Evolutionary conservation across 2,888 invertebrate genomes (phyloP).

Genomic region (Eubasilissa splendida): DNA sequence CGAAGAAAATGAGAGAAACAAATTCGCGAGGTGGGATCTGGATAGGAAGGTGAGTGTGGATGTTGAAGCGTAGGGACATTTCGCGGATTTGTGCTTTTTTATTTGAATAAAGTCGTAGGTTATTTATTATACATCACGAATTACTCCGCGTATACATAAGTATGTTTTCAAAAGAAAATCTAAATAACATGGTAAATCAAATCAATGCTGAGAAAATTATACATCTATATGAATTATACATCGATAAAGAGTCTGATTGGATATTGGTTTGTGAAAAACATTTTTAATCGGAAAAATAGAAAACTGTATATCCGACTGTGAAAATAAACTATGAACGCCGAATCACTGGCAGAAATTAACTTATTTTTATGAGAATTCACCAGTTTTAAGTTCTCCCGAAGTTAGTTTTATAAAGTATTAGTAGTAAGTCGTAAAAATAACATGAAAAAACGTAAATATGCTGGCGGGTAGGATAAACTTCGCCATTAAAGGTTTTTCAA

Average conservation of each 20-base stretch:
- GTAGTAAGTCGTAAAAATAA: conserved; percentile 13
- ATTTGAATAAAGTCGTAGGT: conserved; percentile 6
- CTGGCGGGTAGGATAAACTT: conserved; percentile 10
- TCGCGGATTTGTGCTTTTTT: conserved; percentile 17
- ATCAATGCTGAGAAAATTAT: no score
- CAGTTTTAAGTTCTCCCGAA: conserved; percentile 1
- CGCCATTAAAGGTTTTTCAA: neutral
- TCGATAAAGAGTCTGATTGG: no score
- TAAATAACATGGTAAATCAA: no score
- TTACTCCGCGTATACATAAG: no score
- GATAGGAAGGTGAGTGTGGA: conserved; percentile 1
- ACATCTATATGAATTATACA: no score
- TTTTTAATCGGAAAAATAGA: no score
- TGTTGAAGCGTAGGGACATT: neutral
- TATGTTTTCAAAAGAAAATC: no score
- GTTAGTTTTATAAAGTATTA: conserved; percentile 13
- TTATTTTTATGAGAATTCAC: conserved; percentile 11
- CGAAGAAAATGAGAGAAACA: conserved; percentile 30
- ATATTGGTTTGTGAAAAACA: no score
- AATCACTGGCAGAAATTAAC: neutral
- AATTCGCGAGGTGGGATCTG: conserved; percentile 14
- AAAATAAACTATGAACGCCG: no score
- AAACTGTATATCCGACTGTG: no score
- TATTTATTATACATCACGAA: no score
- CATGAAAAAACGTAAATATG: conserved; percentile 1